Percentiles rank a stretch among this genome's conserved stretches.
These are phyloP conservation scores for Cepphus grylle DNA, from an alignment of 2,113 vertebrate genomes.

Conservation along the genomic window DNA sequence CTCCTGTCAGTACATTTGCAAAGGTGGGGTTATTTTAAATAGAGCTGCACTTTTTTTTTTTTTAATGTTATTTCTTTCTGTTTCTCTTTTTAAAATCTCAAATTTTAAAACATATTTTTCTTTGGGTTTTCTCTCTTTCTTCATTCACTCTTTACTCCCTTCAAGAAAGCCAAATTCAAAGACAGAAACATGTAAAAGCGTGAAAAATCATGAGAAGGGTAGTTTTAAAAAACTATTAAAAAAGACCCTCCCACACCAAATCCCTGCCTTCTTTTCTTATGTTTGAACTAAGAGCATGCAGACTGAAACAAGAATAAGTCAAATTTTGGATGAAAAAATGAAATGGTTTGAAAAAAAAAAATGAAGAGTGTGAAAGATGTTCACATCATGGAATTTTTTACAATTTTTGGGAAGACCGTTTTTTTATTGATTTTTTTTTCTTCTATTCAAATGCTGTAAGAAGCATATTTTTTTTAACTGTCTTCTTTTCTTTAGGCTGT, in stretches of 20 bases:
- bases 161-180: background rate
- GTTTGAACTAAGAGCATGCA: background rate
- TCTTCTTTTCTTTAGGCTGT: background rate
- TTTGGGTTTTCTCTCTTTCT: background rate
- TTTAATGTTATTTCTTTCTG: background rate
- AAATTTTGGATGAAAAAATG: background rate
- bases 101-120: background rate
- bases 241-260: background rate
- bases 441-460: background rate
- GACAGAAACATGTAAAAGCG: background rate
- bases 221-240: background rate
- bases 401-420: accelerated
- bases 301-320: background rate
- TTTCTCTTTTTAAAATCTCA: background rate
- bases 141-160: background rate
- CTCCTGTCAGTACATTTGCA: background rate
- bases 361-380: background rate
- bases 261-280: background rate
- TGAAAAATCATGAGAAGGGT: background rate
- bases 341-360: background rate
- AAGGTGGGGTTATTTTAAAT: background rate
- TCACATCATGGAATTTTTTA: background rate
- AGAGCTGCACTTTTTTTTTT: accelerated
- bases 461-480: background rate
- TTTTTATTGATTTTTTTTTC: background rate